phyloP scores from a whole-genome alignment of 2,113 vertebrate genomes.

The Myanophis thanlyinensis region DNA sequence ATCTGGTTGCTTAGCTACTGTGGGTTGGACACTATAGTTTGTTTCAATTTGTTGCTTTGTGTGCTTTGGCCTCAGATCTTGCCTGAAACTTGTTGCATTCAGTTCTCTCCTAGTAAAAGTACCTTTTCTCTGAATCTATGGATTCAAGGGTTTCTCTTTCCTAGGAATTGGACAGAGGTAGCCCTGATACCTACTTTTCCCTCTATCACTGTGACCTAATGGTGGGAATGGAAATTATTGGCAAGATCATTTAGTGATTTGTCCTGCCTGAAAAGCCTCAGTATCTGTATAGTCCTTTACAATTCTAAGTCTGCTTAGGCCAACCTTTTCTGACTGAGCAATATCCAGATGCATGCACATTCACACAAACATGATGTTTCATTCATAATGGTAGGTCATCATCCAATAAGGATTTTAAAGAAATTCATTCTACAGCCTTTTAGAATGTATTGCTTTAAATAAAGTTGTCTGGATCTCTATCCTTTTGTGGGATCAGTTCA shows the following conservation, averaged over 20 bases:
- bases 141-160: no score
- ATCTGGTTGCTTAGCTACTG: no score
- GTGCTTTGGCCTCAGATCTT: no score
- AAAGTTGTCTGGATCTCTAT: not conserved
- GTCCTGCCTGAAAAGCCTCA: not conserved
- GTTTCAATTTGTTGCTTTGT: no score
- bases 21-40: no score
- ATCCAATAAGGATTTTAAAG: not conserved
- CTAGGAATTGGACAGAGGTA: no score
- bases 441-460: not conserved
- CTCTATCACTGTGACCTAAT: not conserved
- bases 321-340: not conserved
- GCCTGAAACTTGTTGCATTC: no score
- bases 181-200: not conserved
- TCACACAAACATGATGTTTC: not conserved
- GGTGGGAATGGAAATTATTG: not conserved
- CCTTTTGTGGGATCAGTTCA: not conserved
- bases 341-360: not conserved
- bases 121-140: no score
- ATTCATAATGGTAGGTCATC: not conserved
- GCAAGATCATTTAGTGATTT: not conserved
- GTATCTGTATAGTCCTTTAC: not conserved
- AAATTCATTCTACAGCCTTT: not conserved
- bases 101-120: no score
- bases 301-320: not conserved